Percentiles rank a stretch among this genome's conserved stretches.
These are phyloP conservation scores for Chondrilla cf. caribensis DNA, from an alignment of 37 sponge, comb jelly and placozoan species.

Conservation along the genomic window DNA sequence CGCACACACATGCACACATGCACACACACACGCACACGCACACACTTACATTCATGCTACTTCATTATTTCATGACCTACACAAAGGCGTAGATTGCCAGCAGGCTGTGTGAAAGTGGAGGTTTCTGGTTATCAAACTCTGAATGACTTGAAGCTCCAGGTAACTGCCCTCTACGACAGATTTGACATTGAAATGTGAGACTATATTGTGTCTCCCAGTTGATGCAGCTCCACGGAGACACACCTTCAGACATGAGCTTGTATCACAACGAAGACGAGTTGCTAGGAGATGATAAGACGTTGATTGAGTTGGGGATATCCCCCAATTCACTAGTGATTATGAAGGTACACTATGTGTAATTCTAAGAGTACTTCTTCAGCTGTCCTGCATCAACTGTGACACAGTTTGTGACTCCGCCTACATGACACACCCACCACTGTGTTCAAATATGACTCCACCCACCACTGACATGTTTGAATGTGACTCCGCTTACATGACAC, in stretches of 20 bases:
- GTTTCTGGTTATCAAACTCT: not conserved
- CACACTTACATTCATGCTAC: too few species aligned
- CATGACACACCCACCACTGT: too few species aligned
- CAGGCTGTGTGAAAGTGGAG: not conserved
- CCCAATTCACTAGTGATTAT: conserved; percentile 11
- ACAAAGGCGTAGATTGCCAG: not conserved
- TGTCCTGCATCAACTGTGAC: too few species aligned
- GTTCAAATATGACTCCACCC: too few species aligned
- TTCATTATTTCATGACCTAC: not conserved
- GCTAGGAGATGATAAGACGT: not conserved
- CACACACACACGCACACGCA: conserved; percentile 7
- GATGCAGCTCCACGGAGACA: not conserved
- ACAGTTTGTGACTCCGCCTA: too few species aligned
- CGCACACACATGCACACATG: conserved; percentile 16
- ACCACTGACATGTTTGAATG: too few species aligned
- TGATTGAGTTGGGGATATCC: not conserved
- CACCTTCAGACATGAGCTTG: conserved; percentile 5
- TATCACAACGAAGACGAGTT: not conserved
- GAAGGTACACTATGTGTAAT: not conserved
- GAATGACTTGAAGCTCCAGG: not conserved
- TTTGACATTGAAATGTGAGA: too few species aligned
- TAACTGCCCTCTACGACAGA: not conserved
- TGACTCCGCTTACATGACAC: too few species aligned
- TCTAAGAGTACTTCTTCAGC: too few species aligned
- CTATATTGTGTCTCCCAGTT: not conserved